These are phyloP conservation scores for Acrobasis repandana DNA, from an alignment of 2,888 invertebrate genomes.

Conservation along the genomic window DNA sequence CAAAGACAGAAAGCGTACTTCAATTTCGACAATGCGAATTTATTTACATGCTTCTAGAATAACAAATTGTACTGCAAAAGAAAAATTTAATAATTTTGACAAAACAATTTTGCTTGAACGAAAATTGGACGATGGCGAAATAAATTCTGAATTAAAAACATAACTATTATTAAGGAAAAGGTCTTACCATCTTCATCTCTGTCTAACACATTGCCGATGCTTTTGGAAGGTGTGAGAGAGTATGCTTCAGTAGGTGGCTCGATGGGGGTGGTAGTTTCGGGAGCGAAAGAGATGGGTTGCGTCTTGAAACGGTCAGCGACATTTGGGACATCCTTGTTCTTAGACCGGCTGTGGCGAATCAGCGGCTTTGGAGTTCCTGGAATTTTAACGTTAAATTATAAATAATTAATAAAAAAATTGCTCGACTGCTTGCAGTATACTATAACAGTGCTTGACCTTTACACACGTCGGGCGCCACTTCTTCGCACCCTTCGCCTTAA, in stretches of 20 bases:
- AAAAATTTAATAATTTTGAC: constrained; percentile 20
- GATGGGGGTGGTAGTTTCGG: constrained; percentile 28
- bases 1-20: constrained; percentile 70
- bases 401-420: neutral
- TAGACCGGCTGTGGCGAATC: constrained; percentile 75
- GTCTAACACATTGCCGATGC: constrained; percentile 74
- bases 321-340: constrained; percentile 67
- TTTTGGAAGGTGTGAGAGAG: constrained; percentile 68
- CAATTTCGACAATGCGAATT: constrained; percentile 51
- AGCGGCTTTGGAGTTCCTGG: constrained; percentile 76
- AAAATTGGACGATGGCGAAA: constrained; percentile 16
- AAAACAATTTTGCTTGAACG: neutral
- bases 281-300: constrained; percentile 86
- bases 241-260: constrained; percentile 45
- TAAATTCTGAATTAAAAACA: neutral
- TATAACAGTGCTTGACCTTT: too few relatives aligned
- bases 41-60: constrained; percentile 59
- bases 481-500: too few relatives aligned
- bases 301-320: constrained; percentile 84
- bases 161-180: neutral
- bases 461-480: too few relatives aligned
- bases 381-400: constrained; percentile 39
- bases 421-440: too few relatives aligned
- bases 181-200: constrained; percentile 79
- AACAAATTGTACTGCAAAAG: constrained; percentile 30